These are phyloP conservation scores for Ciona savignyi DNA, from an alignment of 23 tunicate species.

Conservation along the genomic window DNA sequence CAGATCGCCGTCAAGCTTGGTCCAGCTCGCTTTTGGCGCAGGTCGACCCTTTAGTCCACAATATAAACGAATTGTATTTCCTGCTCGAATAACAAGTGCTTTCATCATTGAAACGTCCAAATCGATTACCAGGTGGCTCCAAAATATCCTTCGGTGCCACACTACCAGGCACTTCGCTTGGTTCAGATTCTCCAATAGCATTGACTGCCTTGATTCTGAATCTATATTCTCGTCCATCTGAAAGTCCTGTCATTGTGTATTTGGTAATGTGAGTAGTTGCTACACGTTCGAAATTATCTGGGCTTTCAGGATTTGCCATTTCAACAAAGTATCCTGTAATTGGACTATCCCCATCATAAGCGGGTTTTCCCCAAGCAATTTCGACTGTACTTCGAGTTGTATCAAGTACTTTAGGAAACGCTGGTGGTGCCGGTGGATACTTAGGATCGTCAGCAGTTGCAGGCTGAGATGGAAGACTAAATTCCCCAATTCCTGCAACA, in stretches of 20 bases:
- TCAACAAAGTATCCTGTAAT: constrained; percentile 80
- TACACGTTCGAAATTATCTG: constrained; percentile 58
- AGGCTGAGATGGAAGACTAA: constrained; percentile 58
- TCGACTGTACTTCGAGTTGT: constrained; percentile 59
- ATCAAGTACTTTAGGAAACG: constrained; percentile 70
- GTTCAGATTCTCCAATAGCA: constrained; percentile 69
- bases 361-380: constrained; percentile 81
- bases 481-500: constrained; percentile 64
- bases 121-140: constrained; percentile 48
- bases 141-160: constrained; percentile 69
- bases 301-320: constrained; percentile 60
- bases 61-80: constrained; percentile 52
- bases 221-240: constrained; percentile 48
- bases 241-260: constrained; percentile 47
- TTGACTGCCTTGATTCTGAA: constrained; percentile 83
- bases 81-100: constrained; percentile 57
- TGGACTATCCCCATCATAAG: constrained; percentile 91
- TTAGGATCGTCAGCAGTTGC: no score
- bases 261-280: constrained; percentile 41
- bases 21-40: constrained; percentile 75
- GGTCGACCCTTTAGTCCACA: constrained; percentile 76
- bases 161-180: constrained; percentile 39
- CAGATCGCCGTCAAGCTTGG: constrained; percentile 70
- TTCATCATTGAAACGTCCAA: constrained; percentile 51
- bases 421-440: constrained; percentile 95